Evolutionary conservation across 2,113 vertebrate species (phyloP).

Genomic region (Cynocephalus volans): DNA sequence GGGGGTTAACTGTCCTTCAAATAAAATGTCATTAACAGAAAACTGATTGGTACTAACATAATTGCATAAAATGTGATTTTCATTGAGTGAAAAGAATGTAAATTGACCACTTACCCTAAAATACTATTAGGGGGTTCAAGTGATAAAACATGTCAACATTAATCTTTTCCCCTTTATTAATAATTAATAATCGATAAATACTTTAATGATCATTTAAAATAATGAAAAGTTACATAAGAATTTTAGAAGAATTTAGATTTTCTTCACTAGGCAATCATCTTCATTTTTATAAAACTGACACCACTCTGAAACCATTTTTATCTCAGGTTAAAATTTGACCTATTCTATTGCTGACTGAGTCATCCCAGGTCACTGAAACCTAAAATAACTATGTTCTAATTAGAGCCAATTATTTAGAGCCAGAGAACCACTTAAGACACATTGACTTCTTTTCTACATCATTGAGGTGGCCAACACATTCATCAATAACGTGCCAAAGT

Average conservation of each 20-base stretch:
- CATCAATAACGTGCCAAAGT: neutral
- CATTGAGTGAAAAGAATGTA: constrained; percentile 41
- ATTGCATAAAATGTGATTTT: constrained; percentile 68
- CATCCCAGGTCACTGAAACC: constrained; percentile 75
- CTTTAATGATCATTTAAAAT: constrained; percentile 40
- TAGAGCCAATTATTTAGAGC: constrained; percentile 64
- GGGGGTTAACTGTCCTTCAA: constrained; percentile 4
- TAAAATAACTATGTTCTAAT: constrained; percentile 80
- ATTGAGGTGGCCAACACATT: neutral
- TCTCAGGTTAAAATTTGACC: constrained; percentile 68
- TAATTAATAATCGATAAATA: constrained; percentile 8
- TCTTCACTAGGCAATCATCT: constrained; percentile 47
- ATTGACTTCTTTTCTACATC: constrained; percentile 27
- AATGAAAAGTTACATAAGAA: constrained; percentile 29
- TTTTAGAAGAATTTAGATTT: constrained; percentile 63
- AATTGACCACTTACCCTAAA: constrained; percentile 63
- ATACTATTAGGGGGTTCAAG: constrained; percentile 45
- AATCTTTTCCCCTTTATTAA: constrained; percentile 63
- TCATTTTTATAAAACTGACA: constrained; percentile 75
- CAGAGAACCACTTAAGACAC: constrained; percentile 39
- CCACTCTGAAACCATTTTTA: constrained; percentile 58
- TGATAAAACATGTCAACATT: constrained; percentile 48
- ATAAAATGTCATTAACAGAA: constrained; percentile 65
- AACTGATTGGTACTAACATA: constrained; percentile 55
- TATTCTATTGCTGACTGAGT: constrained; percentile 66